Evolutionary conservation across 2,797 vertebrate genomes (phyloP), one percentile per base, ranked within the genome.

Genomic region (Sebastes paucispinis): DNA sequence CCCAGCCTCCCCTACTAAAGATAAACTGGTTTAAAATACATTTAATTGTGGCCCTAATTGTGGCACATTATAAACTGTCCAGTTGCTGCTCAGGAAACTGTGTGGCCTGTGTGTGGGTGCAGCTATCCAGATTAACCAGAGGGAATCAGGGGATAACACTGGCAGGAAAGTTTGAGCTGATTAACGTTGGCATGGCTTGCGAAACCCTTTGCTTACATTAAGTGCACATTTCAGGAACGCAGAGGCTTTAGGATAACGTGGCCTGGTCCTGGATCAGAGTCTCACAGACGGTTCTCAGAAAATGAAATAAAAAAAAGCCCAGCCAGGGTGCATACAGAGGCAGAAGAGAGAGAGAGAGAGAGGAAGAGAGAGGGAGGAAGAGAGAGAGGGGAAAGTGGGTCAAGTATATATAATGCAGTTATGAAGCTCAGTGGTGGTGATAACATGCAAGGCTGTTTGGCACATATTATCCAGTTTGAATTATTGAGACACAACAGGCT

Each of bases 391-490:
- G 75, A 92, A 95, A 94, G 88, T 95, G 94, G 94, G 94, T 95
- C 93, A 95, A 86, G 87, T 94, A 89, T 92, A 86, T 87, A 83
- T 90, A 90, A 91, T 86, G 92, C 88, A 89, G 89, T 78, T 87
- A 80, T 79, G 75, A 63, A 70, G 86, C 87, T 84, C 59, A 4
- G 73, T 54, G 76, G 60, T 75, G 77, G 76, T 47, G 84, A 59
- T n/a, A 72, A 87, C 82, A 80, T 69, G 86, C 47, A 73, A n/a
- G 63, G 27, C 52, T 79, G 84, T 64, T 80, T 75, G 68, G n/a
- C 36, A 81, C 75, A 77, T 65, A 67, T 86, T 85, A 68, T 36
- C 12, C 25, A 47, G 3, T 25, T 57, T 84, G 20, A 81, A 88
- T 78, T 6, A 83, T 58, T 72, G 3, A 72, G 47, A 67, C 22